A percentile compares a stretch with the other conserved stretches of the same genome.
Evolutionary conservation across 1,140 invertebrate species (phyloP).

Genomic region (Hyphantria cunea): DNA sequence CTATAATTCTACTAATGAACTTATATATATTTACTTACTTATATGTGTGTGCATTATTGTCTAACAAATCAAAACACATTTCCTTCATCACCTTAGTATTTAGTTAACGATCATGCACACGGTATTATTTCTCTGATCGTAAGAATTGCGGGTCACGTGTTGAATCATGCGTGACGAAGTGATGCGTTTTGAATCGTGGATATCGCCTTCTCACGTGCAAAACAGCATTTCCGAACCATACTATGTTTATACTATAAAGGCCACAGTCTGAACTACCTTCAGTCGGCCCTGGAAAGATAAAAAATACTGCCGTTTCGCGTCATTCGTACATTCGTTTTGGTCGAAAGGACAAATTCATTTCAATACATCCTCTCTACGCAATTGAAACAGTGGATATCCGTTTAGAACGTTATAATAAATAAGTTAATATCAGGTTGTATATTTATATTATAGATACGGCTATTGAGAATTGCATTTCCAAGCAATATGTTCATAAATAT

Average conservation of each 20-base stretch:
- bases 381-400: no score
- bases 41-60: neutral
- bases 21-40: no score
- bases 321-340: no score
- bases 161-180: constrained; percentile 12
- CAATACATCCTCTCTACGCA: no score
- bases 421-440: no score
- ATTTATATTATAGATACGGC: no score
- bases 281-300: neutral
- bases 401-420: no score
- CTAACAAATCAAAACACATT: neutral
- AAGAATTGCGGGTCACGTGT: constrained; percentile 11
- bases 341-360: no score
- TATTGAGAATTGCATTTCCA: no score
- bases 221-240: constrained; percentile 1
- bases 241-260: neutral
- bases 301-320: neutral
- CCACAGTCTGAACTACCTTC: neutral
- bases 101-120: neutral
- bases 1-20: no score
- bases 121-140: constrained; percentile 2
- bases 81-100: constrained; percentile 5
- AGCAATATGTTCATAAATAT: no score
- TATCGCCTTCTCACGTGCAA: constrained; percentile 13
- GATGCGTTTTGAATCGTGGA: constrained; percentile 23